A percentile compares a stretch with the other conserved stretches of the same genome.
phyloP scores from a whole-genome alignment of 2,113 vertebrate genomes.

The Conger conger region DNA sequence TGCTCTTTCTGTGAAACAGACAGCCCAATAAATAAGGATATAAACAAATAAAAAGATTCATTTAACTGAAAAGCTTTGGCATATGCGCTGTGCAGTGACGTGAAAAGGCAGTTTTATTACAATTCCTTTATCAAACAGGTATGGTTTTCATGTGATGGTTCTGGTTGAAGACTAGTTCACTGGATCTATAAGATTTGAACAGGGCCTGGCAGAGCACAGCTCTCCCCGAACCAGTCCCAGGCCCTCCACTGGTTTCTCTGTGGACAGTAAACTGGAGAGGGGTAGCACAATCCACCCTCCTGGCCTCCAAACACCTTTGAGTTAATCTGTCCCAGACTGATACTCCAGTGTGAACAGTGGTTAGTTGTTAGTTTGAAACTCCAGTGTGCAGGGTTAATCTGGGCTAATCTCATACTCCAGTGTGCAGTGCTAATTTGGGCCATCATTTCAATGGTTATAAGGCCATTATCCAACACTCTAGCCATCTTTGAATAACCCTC shows the following conservation, averaged over 20 bases:
- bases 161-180: not conserved
- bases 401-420: not conserved
- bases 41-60: not conserved
- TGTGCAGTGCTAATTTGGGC: not conserved
- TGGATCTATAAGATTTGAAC: constrained; percentile 7
- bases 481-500: not conserved
- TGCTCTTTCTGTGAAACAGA: not conserved
- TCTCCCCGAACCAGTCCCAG: not conserved
- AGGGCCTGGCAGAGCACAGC: not conserved
- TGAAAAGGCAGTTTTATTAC: constrained; percentile 1
- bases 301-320: not conserved
- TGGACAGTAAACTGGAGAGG: not conserved
- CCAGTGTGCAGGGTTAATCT: not conserved
- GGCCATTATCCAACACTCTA: not conserved
- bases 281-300: not conserved
- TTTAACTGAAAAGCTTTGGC: not conserved
- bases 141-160: constrained; percentile 12
- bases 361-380: not conserved
- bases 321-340: too few relatives aligned
- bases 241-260: not conserved
- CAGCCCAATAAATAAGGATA: not conserved
- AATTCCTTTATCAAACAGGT: constrained; percentile 3
- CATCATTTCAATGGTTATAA: not conserved
- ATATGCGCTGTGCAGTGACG: not conserved
- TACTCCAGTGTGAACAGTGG: not conserved